These are phyloP conservation scores for Chelidonichthys spinosus DNA, from an alignment of 2,797 vertebrate genomes.

Conservation along the genomic window DNA sequence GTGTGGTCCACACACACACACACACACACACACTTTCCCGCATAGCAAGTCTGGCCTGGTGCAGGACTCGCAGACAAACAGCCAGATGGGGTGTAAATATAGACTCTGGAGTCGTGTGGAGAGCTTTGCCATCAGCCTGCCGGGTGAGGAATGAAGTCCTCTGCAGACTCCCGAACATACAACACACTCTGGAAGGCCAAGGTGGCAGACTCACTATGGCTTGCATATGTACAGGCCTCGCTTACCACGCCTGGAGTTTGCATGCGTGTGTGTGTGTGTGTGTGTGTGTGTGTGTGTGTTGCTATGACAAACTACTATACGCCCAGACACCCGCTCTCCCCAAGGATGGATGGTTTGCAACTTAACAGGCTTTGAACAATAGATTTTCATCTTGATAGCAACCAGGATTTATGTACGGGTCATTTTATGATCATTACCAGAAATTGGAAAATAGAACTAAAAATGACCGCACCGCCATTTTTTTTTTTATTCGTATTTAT, in stretches of 20 bases:
- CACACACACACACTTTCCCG: conserved; percentile 18
- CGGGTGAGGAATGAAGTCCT: conserved; percentile 86
- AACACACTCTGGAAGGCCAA: conserved; percentile 77
- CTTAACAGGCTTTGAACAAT: conserved; percentile 71
- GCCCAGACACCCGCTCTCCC: conserved; percentile 50
- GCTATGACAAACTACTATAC: conserved; percentile 44
- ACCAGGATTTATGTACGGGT: conserved; percentile 72
- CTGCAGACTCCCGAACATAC: conserved; percentile 70
- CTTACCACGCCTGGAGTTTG: conserved; percentile 23
- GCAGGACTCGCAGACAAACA: conserved; percentile 78
- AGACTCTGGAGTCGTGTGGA: conserved; percentile 83
- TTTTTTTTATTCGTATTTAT: background rate
- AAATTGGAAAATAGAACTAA: conserved; percentile 73
- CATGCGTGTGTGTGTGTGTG: conserved; percentile 3
- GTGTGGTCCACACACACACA: conserved; percentile 19
- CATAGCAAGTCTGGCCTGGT: conserved; percentile 62
- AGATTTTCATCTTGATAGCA: conserved; percentile 64
- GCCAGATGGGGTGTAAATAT: conserved; percentile 88
- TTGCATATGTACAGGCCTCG: conserved; percentile 47
- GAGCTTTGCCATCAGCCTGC: conserved; percentile 84
- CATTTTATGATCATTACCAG: conserved; percentile 69
- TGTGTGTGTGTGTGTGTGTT: conserved; percentile 24
- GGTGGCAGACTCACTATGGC: conserved; percentile 76
- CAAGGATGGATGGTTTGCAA: conserved; percentile 70
- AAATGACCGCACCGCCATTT: conserved; percentile 53